Evolutionary conservation across 2,113 vertebrate species (phyloP), one percentile per base, ranked within the genome.

Genomic region (Siphamia tubifer): DNA sequence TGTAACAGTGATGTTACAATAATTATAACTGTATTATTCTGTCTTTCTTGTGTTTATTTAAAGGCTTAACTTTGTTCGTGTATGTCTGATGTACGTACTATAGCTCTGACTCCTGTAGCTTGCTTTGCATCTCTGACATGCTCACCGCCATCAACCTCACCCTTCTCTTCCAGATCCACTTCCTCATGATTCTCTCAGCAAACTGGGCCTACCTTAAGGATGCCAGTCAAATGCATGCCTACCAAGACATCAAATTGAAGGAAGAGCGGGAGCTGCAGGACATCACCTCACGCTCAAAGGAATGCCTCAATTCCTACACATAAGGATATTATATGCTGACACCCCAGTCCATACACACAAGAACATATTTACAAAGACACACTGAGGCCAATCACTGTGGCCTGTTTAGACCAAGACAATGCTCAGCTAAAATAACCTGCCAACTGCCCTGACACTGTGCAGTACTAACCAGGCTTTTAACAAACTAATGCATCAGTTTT

Each of bases 171-270:
- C 96, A 99, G 98, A 98, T 99, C 94, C 98, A 99, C 96, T 98
- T 96, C 95, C 98, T 99, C 94, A 99, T 98, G 98, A 96, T 99
- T 96, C 96, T 98, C 90, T 96, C 97, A 90, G 96, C 98, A 94
- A 98, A 99, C 94, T 99, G 98, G 98, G 98, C 98, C 93, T 99
- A 98, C 95, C 96, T 99, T 94, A 98, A 99, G 94, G 97, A 98
- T 83, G 96, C 97, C 38, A 97, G 96, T 96, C 96, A 97, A 92
- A 95, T 96, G 94, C 98, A 97, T 94, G 93, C 95, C 91, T 98
- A 98, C 94, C 96, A 96, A 87, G 96, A 97, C 95, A 96, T 97
- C 95, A 98, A 96, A 96, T 92, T 94, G 93, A 98, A 98, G 94
- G 97, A 98, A 90, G 98, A 99, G 88, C 96, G 94, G 90, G 96